Evolutionary conservation across 1,140 invertebrate species (phyloP).

Genomic region (Glomeris maerens): DNA sequence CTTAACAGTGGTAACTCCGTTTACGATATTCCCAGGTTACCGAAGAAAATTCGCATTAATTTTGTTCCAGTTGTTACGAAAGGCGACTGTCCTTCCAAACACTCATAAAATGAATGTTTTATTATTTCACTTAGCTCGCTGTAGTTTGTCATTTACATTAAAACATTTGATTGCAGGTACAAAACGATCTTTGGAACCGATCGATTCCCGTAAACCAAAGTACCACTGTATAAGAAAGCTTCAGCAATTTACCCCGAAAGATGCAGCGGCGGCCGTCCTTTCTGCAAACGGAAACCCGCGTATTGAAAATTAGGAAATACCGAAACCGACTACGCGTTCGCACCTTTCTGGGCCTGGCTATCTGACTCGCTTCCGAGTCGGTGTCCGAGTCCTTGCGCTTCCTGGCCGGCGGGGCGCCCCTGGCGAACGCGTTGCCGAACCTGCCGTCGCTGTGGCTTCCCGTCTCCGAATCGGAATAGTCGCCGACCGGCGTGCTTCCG

Average conservation of each 20-base stretch:
- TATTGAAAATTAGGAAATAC: conserved; percentile 8
- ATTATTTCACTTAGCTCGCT: too few species aligned
- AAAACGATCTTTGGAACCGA: too few species aligned
- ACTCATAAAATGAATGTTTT: too few species aligned
- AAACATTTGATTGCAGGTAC: too few species aligned
- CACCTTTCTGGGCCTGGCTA: conserved; percentile 19
- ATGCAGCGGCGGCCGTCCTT: conserved; percentile 25
- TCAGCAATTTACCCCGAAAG: too few species aligned
- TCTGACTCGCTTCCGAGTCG: conserved; percentile 37
- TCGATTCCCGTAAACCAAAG: too few species aligned
- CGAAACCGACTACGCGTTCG: conserved; percentile 11
- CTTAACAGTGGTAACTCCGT: conserved; percentile 3
- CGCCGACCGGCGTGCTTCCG: conserved; percentile 26
- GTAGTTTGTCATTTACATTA: too few species aligned
- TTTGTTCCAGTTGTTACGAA: too few species aligned
- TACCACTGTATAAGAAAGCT: too few species aligned
- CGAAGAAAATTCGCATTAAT: too few species aligned
- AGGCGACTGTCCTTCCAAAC: too few species aligned
- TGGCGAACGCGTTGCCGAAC: conserved; percentile 8
- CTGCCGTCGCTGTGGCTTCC: conserved; percentile 17
- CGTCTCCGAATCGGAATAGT: conserved; percentile 26
- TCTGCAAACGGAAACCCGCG: conserved; percentile 19
- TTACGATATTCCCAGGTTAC: too few species aligned
- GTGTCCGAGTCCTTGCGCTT: conserved; percentile 47
- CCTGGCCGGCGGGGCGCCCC: conserved; percentile 36